Base-by-base conservation (phyloP, 2,113 vertebrate species). In the Campylomormyrus tamandua region DNA sequence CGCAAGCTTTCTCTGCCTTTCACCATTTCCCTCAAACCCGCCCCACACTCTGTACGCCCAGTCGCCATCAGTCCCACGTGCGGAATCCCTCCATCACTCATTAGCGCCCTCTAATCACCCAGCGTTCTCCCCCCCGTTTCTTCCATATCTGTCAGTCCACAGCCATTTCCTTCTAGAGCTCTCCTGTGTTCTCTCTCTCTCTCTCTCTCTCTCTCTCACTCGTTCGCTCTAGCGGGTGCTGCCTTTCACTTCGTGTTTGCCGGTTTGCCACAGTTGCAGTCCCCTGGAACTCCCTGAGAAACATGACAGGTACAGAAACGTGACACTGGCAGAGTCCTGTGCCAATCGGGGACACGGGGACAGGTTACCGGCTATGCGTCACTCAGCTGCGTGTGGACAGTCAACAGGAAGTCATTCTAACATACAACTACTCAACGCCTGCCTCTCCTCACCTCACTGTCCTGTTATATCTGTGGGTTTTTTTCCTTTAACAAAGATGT, bases 281-380 rank as follows among this genome's bases (percentile, higher is more conserved):
- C 17, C 42, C 89, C 92, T 89, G 91, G 92, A 89, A 91, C 92
- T 92, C 91, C 58, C 88, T 80, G 91, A 92, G 90, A 45, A 89
- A 90, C 93, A 93, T 94, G 94, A 93, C 93, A 92, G 92, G 89
- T 93, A 92, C 93, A 94, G 91, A 89, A 24, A 10, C 83, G 19
- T 27, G 42, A 77, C 31, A 50, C 42, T 21, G 45, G 45, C 0
- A 5, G 42, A 84, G 80, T 45, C 35, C 42, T 4, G 74, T 13
- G 27, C 35, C 74, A 19, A 42, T 17, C 13, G 15, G 74, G 27
- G 70, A 77, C 31, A 15, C 3, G 70, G 11, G 70, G 70, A 77
- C 70, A 6, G 70, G 10, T 11, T 74, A 17, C 13, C 31, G 13
- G 70, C 70, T 39, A 17, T 5, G 31, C 35, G 74, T 77, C 74